Base-by-base conservation (phyloP, 2,113 vertebrate species). In the Loxodonta africana region DNA sequence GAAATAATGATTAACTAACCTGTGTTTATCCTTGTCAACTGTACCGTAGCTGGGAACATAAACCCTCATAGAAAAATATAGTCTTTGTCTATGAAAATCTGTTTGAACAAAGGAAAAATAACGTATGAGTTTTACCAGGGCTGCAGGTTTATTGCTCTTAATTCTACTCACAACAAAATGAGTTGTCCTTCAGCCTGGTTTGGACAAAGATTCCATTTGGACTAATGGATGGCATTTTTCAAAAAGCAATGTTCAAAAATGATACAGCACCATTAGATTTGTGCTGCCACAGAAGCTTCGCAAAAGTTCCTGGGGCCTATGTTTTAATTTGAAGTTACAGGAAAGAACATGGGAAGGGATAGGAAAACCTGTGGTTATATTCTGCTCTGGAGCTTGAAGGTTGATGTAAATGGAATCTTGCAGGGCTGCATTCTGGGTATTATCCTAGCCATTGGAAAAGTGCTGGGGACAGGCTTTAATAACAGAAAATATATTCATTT, bases 1-100 rank as follows among this genome's bases (percentile, higher is more conserved):
- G 53, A 94, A 94, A 80, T 90, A 94, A 96, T 81, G 48, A 80
- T 96, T 87, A 96, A 94, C 78, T 4, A 89, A 63, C 82, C 73
- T 41, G 11, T 85, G 60, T 95, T 96, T 96, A 88, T 96, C 33
- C 37, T 63, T 95, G n/a, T 90, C 65, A 95, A 37, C 48, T 74
- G 5, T 28, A 60, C 57, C 60, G 46, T 65, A 91, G 63, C 78
- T 76, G 30, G 53, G 80, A n/a, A 74, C 51, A 65, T 91, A 93
- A 94, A 51, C n/a, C 18, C n/a, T 89, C 62, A 81, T 26, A 83
- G 91, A 86, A 96, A 97, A 93, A 62, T 65, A 15, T 77, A 44
- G 46, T 65, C 82, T 74, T 88, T 92, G 76, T 92, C 89, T 93
- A 25, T 88, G 65, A 88, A 83, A 85, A 74, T 83, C 48, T 85